Base-by-base conservation (phyloP, 2,888 invertebrate species). In the Noctua fimbriata region DNA sequence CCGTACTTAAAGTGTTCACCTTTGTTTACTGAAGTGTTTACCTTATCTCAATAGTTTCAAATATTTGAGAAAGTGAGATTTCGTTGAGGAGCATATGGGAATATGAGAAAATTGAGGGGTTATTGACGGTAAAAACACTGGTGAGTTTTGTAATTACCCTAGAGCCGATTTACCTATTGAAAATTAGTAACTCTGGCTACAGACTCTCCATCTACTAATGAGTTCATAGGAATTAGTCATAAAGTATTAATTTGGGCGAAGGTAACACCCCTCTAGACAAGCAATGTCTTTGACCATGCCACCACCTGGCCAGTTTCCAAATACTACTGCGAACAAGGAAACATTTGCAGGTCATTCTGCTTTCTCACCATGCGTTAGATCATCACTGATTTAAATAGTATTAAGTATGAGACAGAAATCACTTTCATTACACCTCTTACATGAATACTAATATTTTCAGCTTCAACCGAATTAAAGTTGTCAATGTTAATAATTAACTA, bases 231-330 rank as follows among this genome's bases (percentile, higher is more conserved):
- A 66, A 75, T 87, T 70, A 75, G 69, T 84, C 75, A 83, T 63
- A 55, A 87, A 73, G n/a, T 65, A 47, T 69, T 76, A 32, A 73
- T 79, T 73, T 66, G 24, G 63, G 74, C 69, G 79, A 86, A 82
- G 82, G 79, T 80, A 78, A 83, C 83, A 84, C 78, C 81, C 32
- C 63, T 86, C 71, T 63, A 77, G 83, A 81, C 82, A 86, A 74
- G 78, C 79, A 80, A 87, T 85, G 82, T 82, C 83, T 83, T 85
- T 91, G 92, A 90, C 92, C 91, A 91, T 92, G 91, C 88, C 78
- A 86, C 89, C 86, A 90, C 86, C 90, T 94, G 93, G 93, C 92
- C 63, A 55, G 66, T 65, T 78, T 91, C 93, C 93, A 93, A 91
- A 72, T 75, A 80, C 81, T 85, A 87, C 85, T 78, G 80, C 86